Evolutionary conservation across 2,888 invertebrate genomes (phyloP), one percentile per base, ranked within the genome.

Genomic region (Sphecodes monilicornis): DNA sequence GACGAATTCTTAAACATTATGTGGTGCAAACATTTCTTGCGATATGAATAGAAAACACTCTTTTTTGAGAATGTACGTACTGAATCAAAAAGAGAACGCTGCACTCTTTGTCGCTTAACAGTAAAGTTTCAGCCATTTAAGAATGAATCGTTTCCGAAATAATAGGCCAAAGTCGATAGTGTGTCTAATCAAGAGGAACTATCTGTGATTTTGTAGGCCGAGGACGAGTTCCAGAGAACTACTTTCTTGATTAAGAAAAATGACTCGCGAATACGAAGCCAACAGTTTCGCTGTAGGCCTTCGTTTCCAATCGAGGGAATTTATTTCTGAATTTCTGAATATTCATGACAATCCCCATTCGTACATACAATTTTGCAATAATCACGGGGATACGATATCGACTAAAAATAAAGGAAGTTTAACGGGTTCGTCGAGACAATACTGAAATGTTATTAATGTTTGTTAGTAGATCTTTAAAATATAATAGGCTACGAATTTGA

Each of bases 101-200:
- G 36, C 29, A 60, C 13, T 11, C 1, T 18, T 46, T 18, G 11
- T 46, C 50, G 46, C n/a, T 32, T n/a, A 46, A n/a, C 32, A 71
- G 26, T 46, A 71, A 71, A 26, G 41, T 22, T 46, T 46, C 50
- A 60, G 46, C 50, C 26, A 32, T 71, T 22, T n/a, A 11, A 22
- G 32, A 50, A 32, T 50, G n/a, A 71, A 50, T 41, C 22, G 46
- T 50, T 71, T 22, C 32, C 32, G 46, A 71, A 32, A 32, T 32
- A 50, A 46, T 71, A 71, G 71, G 50, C 50, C 71, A 50, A 32
- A 32, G 70, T 22, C 70, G n/a, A 41, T 29, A 29, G 10, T 39
- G 36, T 50, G 13, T 2, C 36, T 26, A 32, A 50, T 68, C 26
- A 8, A 50, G 43, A 50, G 46, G 10, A 68, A 68, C 66, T 66